A percentile compares a stretch with the other conserved stretches of the same genome.
phyloP scores from a whole-genome alignment of 2,797 vertebrate species.

The Gymnodraco acuticeps region DNA sequence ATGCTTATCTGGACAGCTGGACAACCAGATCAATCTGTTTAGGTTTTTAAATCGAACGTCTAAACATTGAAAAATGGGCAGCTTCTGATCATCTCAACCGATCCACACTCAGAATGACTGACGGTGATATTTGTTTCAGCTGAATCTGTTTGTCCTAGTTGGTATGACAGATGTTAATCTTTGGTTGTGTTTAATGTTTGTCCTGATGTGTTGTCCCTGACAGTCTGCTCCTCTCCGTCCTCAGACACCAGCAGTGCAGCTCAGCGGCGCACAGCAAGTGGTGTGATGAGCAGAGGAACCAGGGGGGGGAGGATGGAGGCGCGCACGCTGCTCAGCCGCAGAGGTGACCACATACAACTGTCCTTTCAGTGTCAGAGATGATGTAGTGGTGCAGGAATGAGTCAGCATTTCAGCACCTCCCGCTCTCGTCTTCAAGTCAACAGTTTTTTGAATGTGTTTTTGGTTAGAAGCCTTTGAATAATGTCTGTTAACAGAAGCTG shows the following conservation, averaged over 20 bases:
- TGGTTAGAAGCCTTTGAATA: too few species aligned
- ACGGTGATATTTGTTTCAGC: background rate
- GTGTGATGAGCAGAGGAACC: constrained; percentile 64
- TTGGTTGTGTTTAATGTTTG: too few species aligned
- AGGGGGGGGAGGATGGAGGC: constrained; percentile 59
- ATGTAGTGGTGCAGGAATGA: too few species aligned
- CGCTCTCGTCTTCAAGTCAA: too few species aligned
- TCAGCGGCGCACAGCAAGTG: constrained; percentile 55
- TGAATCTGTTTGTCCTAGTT: background rate
- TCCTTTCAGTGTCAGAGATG: background rate
- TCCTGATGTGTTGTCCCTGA: background rate
- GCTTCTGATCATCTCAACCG: background rate
- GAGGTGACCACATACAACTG: constrained; percentile 49
- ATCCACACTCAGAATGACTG: too few species aligned
- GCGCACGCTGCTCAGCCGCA: constrained; percentile 65
- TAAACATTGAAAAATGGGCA: background rate
- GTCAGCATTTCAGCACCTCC: too few species aligned
- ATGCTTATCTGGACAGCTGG: too few species aligned
- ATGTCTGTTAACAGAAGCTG: too few species aligned
- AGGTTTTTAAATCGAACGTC: too few species aligned
- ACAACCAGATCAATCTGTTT: too few species aligned
- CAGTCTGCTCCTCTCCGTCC: background rate
- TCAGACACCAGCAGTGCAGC: constrained; percentile 64
- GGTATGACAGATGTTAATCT: background rate
- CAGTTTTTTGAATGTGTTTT: too few species aligned